Base-by-base conservation (phyloP, 2,888 invertebrate species). In the Desoria tigrina region DNA sequence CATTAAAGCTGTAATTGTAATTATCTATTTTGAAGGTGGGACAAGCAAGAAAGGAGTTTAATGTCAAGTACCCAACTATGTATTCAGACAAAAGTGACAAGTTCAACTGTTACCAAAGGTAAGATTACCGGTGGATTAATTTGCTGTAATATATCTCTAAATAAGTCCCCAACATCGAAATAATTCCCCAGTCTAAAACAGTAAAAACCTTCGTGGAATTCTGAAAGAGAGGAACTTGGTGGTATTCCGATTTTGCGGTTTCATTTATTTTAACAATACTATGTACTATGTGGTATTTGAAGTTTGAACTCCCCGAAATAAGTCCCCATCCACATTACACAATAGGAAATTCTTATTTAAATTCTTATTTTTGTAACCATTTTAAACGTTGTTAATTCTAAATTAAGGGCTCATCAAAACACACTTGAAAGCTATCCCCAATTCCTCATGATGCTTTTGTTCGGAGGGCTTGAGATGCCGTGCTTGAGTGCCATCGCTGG, bases 101-200 rank as follows among this genome's bases (percentile, higher is more conserved):
- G 18, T 83, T 83, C 77, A 83, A 83, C 78, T 82, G 82, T 71
- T 77, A 81, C 42, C 83, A 83, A 71, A 72, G 79, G 77, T 74
- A 55, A 26, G 6, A n/a, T 49, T n/a, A n/a, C n/a, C n/a, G n/a
- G 32, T 32, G 32, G 4, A 32, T n/a, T 49, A 11, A 18, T 49
- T 39, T 21, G 14, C 37, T 56, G 28, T 32, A 32, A 32, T 56
- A 14, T 23, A 3, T 56, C n/a, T 24, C 6, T 11, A 14, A n/a
- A n/a, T n/a, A n/a, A n/a, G n/a, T n/a, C n/a, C n/a, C 26, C 24
- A 53, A 11, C 9, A 16, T 14, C 6, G 14, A 53, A n/a, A n/a
- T n/a, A n/a, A n/a, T n/a, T n/a, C n/a, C n/a, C n/a, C n/a, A n/a
- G n/a, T n/a, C n/a, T n/a, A n/a, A n/a, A n/a, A n/a, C n/a, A n/a